These are phyloP conservation scores for Coregonus suidteri DNA, from an alignment of 2,797 vertebrate genomes.

Conservation along the genomic window DNA sequence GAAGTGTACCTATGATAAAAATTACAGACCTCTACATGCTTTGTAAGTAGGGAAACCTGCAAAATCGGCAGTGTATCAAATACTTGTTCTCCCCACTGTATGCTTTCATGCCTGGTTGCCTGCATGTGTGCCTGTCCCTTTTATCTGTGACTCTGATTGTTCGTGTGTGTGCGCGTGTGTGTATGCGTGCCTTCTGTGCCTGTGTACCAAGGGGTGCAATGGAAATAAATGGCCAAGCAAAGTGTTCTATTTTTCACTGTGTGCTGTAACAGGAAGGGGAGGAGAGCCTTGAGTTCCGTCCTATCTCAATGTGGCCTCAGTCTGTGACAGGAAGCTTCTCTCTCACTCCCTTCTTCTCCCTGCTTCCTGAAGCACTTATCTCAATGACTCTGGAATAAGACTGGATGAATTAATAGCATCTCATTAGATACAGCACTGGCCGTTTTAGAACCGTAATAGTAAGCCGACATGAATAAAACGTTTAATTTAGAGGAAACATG, in stretches of 20 bases:
- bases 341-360: slow-evolving; percentile 8
- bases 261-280: slow-evolving; percentile 51
- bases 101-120: not conserved
- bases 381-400: not conserved
- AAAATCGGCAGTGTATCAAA: no score
- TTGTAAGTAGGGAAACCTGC: no score
- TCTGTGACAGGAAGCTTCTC: not conserved
- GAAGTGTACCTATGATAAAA: no score
- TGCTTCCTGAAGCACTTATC: slow-evolving; percentile 9
- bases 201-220: slow-evolving; percentile 14
- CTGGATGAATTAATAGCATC: not conserved
- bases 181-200: not conserved
- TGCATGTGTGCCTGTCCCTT: not conserved
- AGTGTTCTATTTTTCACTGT: slow-evolving; percentile 53
- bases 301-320: slow-evolving; percentile 7
- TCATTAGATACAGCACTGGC: not conserved
- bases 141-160: slow-evolving; percentile 16
- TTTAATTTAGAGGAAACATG: slow-evolving; percentile 1
- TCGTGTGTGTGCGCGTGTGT: no score
- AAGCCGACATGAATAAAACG: not conserved
- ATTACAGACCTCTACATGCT: no score
- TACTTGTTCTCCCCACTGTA: no score
- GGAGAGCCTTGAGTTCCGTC: slow-evolving; percentile 32
- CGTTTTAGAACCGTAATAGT: not conserved
- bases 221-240: slow-evolving; percentile 57